Conservation (phyloP, 2,797 vertebrate species). For the Emys orbicularis region DNA sequence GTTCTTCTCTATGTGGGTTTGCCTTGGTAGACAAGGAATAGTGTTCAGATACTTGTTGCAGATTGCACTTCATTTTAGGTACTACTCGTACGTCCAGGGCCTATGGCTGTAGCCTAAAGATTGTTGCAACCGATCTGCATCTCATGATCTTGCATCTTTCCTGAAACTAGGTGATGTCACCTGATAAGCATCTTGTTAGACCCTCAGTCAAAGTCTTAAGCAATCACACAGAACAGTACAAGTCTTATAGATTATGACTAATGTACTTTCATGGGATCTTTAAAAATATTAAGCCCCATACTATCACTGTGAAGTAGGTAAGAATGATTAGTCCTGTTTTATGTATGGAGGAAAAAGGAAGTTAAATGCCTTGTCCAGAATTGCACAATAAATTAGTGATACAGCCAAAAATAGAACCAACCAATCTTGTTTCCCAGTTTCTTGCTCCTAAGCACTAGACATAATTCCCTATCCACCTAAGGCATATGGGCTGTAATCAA, state of each 20-base stretch:
- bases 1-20: slow-evolving; percentile 24
- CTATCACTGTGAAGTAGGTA: slow-evolving; percentile 41
- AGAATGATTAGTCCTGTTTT: slow-evolving; percentile 47
- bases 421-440: not conserved
- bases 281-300: slow-evolving; percentile 47
- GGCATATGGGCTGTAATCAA: not conserved
- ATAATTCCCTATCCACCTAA: not conserved
- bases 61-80: slow-evolving; percentile 36
- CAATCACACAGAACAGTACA: slow-evolving; percentile 56
- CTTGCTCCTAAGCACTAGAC: not conserved
- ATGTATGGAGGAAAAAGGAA: slow-evolving; percentile 37
- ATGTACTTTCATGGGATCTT: slow-evolving; percentile 41
- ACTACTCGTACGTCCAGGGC: slow-evolving; percentile 25
- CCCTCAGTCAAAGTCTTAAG: not conserved
- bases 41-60: slow-evolving; percentile 45
- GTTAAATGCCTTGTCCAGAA: slow-evolving; percentile 40
- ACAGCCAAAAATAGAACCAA: not conserved
- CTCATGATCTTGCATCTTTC: slow-evolving; percentile 34
- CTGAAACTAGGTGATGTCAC: slow-evolving; percentile 59
- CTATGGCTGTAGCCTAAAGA: not conserved
- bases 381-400: slow-evolving; percentile 50
- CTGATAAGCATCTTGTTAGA: slow-evolving; percentile 53
- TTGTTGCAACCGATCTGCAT: slow-evolving; percentile 60
- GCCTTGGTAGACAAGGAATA: slow-evolving; percentile 54
- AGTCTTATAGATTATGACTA: slow-evolving; percentile 16